Evolutionary conservation across 2,113 vertebrate genomes (phyloP), one percentile per base, ranked within the genome.

Genomic region (Nannobrachium achirus): DNA sequence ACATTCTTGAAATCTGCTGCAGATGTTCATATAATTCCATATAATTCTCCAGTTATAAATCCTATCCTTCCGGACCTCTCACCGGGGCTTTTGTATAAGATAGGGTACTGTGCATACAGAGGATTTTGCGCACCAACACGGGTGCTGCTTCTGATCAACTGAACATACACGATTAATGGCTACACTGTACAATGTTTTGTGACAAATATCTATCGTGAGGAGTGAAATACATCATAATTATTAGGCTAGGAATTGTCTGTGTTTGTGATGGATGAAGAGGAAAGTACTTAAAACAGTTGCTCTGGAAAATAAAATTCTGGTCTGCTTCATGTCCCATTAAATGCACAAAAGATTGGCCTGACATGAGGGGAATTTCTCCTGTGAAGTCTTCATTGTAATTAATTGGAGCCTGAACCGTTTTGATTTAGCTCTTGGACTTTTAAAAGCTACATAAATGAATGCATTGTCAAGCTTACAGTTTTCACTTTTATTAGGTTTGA

Each of bases 21-120:
- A 87, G 85, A 88, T 88, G 82, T 86, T 85, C 20, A 0, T 44
- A 56, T 82, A 84, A 83, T 76, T 79, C 78, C 70, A 63, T 20
- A 7, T 81, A 80, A 82, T 82, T 33, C 76, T 72, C 51, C 65
- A 7, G 62, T 66, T 71, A 75, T 74, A 84, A 87, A 77, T 75
- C 80, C 69, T 15, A 61, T 62, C 41, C 72, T 65, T 78, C 2
- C 66, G 42, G 52, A 71, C 59, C 25, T 33, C 25, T 33, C 25
- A 33, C 6, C 25, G 6, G 25, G 53, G 19, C 15, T 38, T 15
- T 9, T 46, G 18, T 45, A 20, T 19, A 66, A 33, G 20, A 13
- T 19, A 62, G 67, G 9, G 71, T 78, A 52, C 49, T n/a, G 41
- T 45, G 39, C 25, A 11, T 10, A 11, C 11, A 38, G 53, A 15